A percentile compares a stretch with the other conserved stretches of the same genome.
These are phyloP conservation scores for Dipodomys merriami DNA, from an alignment of 2,113 vertebrate genomes.

Conservation along the genomic window DNA sequence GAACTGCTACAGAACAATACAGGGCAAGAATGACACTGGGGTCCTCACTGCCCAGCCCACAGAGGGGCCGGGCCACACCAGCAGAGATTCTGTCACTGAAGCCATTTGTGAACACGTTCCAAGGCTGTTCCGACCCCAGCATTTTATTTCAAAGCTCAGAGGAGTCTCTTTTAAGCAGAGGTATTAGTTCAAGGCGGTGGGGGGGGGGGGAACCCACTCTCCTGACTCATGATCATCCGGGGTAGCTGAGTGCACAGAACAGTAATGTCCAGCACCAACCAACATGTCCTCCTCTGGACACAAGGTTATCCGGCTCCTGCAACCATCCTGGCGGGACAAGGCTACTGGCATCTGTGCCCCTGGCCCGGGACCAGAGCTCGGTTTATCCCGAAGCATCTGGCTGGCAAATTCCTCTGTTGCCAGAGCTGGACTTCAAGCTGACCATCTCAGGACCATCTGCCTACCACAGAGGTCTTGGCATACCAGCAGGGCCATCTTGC, in stretches of 20 bases:
- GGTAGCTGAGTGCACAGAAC: background rate
- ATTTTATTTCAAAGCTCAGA: background rate
- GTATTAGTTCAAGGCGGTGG: background rate
- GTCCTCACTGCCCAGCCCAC: background rate
- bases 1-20: background rate
- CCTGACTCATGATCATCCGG: background rate
- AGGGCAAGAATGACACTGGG: background rate
- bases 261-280: fast-evolving
- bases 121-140: fast-evolving
- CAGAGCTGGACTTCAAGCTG: background rate
- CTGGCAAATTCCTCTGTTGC: background rate
- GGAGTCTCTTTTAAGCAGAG: background rate
- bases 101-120: background rate
- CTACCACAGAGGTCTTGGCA: background rate
- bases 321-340: background rate
- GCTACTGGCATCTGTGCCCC: background rate
- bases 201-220: background rate
- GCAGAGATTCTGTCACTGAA: background rate
- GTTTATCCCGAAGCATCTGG: background rate
- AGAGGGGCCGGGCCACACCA: background rate
- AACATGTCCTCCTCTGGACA: fast-evolving
- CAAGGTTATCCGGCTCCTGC: background rate
- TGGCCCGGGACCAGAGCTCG: background rate
- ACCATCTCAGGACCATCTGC: background rate
- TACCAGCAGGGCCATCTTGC: fast-evolving